These are phyloP conservation scores for Crossaster papposus DNA, from an alignment of 53 echinoderm and acorn worm genomes.

Conservation along the genomic window DNA sequence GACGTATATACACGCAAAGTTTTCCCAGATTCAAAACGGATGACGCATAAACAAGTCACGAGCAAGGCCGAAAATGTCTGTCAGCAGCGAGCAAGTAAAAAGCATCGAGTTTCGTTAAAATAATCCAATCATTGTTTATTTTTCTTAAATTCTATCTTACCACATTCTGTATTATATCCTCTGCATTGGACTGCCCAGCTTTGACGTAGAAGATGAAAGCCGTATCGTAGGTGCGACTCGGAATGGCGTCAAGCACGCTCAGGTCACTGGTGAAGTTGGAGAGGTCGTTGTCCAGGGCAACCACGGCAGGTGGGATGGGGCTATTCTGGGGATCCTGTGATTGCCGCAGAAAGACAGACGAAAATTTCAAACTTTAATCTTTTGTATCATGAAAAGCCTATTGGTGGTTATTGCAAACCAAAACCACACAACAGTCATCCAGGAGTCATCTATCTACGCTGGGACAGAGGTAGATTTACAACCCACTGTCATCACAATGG, in stretches of 20 bases:
- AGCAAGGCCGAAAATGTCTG: no score
- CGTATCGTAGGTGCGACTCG: slow-evolving; percentile 94
- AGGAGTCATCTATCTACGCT: no score
- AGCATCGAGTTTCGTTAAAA: no score
- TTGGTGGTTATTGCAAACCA: not conserved
- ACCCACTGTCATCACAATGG: no score
- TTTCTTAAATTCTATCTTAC: slow-evolving; percentile 59
- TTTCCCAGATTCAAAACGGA: no score
- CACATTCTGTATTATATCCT: slow-evolving; percentile 93
- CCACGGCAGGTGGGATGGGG: slow-evolving; percentile 86
- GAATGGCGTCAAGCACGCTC: slow-evolving; percentile 82
- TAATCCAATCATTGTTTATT: no score
- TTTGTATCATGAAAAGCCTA: no score
- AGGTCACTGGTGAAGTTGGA: slow-evolving; percentile 76
- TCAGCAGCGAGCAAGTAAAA: no score
- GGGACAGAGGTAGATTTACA: no score
- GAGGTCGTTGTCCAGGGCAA: slow-evolving; percentile 68
- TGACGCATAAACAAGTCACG: no score
- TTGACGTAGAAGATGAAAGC: slow-evolving; percentile 95
- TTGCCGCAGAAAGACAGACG: not conserved
- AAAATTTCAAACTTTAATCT: not conserved
- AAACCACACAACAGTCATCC: no score
- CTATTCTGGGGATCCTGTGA: slow-evolving; percentile 70
- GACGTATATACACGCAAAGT: no score
- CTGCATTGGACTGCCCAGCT: slow-evolving; percentile 86